A percentile compares a stretch with the other conserved stretches of the same genome.
phyloP scores from a whole-genome alignment of 1,140 invertebrate species.

The Achatina immaculata region DNA sequence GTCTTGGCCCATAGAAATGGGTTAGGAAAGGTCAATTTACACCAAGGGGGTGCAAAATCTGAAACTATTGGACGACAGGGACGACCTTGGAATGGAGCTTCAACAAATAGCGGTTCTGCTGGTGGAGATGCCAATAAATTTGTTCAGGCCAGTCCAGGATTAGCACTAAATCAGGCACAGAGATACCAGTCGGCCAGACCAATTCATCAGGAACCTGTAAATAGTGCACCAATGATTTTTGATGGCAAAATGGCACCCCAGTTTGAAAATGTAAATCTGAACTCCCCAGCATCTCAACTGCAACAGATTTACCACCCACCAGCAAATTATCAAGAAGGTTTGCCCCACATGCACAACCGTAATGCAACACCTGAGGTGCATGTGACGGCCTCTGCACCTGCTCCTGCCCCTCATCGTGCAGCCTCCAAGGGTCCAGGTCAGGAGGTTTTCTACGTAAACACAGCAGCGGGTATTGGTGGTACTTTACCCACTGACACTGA shows the following conservation, averaged over 20 bases:
- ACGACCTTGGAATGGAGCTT: not conserved
- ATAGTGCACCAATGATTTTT: not conserved
- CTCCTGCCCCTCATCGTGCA: not conserved
- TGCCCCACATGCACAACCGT: not conserved
- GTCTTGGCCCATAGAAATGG: not conserved
- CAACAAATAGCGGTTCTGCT: not conserved
- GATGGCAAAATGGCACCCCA: not conserved
- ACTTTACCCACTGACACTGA: not conserved
- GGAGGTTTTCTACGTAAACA: not conserved
- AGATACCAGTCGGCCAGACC: not conserved
- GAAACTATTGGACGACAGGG: not conserved
- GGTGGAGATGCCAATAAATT: not conserved
- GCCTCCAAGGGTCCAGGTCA: not conserved
- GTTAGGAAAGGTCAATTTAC: not conserved
- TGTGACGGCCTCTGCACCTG: not conserved
- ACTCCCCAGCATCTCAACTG: not conserved
- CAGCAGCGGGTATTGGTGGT: not conserved
- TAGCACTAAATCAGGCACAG: not conserved
- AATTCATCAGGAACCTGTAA: not conserved
- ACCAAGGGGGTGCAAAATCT: not conserved
- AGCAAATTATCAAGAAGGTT: not conserved
- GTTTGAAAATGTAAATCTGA: not conserved
- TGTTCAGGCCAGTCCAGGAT: not conserved
- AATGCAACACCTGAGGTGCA: not conserved
- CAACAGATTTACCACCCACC: not conserved